phyloP scores from a whole-genome alignment of 2,113 vertebrate species.

The Suricata suricatta region DNA sequence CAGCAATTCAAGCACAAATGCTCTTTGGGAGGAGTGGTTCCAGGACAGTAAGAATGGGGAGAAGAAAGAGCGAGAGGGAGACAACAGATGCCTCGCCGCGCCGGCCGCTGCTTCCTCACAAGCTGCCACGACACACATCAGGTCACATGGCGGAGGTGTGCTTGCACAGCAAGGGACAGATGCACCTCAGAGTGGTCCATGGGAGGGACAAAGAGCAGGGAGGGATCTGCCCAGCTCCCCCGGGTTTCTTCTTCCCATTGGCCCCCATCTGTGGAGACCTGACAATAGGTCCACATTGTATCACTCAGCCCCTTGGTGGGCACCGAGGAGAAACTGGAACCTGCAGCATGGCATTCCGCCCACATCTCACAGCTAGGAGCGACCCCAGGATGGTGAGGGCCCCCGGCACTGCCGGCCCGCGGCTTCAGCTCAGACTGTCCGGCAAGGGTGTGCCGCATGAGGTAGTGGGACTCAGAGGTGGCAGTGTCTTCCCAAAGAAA shows the following conservation, averaged over 20 bases:
- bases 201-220: not conserved
- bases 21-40: not conserved
- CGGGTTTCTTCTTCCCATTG: not conserved
- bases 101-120: not conserved
- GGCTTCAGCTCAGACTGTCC: not conserved
- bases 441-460: too few relatives aligned
- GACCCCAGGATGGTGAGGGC: not conserved
- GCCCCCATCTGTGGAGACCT: not conserved
- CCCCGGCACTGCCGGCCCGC: not conserved
- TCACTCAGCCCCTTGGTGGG: not conserved
- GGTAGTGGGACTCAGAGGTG: not conserved
- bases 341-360: not conserved
- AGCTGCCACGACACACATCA: rapidly evolving
- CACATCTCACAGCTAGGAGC: not conserved
- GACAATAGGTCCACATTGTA: not conserved
- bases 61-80: not conserved
- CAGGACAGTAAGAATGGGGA: not conserved
- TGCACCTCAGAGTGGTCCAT: not conserved
- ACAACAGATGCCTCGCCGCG: rapidly evolving
- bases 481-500: not conserved
- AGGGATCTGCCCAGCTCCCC: not conserved
- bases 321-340: not conserved
- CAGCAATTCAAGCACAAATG: not conserved
- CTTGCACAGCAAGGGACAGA: not conserved
- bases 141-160: not conserved